phyloP scores from a whole-genome alignment of 2,888 invertebrate species.

The Dichetophora obliterata region DNA sequence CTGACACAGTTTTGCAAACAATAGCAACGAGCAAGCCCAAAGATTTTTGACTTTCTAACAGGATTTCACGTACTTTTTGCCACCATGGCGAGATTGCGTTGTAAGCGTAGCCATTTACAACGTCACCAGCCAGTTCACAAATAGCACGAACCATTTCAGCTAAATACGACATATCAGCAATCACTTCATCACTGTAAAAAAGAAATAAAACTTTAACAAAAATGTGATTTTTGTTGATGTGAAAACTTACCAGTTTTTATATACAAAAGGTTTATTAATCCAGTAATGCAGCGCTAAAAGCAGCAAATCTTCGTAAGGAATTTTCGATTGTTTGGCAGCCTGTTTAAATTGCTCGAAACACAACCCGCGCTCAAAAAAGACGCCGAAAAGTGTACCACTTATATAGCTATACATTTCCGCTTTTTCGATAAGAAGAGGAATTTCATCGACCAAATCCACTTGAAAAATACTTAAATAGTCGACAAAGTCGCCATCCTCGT shows the following conservation, averaged over 20 bases:
- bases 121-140: constrained; percentile 75
- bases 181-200: constrained; percentile 63
- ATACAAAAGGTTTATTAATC: constrained; percentile 75
- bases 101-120: constrained; percentile 73
- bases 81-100: constrained; percentile 86
- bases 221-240: no score
- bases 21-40: constrained; percentile 86
- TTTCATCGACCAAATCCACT: constrained; percentile 57
- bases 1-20: constrained; percentile 82
- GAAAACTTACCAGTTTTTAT: constrained; percentile 61
- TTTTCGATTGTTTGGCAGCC: constrained; percentile 53
- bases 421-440: constrained; percentile 65
- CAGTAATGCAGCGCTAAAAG: constrained; percentile 80
- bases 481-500: constrained; percentile 73
- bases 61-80: constrained; percentile 80
- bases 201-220: neutral
- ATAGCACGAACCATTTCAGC: constrained; percentile 76
- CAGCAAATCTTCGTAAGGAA: constrained; percentile 76
- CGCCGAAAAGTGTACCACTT: constrained; percentile 60
- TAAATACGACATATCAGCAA: constrained; percentile 77
- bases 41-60: constrained; percentile 81
- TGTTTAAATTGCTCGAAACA: constrained; percentile 67
- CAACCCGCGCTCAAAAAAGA: constrained; percentile 65
- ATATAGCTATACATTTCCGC: constrained; percentile 61
- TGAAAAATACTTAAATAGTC: constrained; percentile 67